Evolutionary conservation across 2,888 invertebrate species (phyloP), one percentile per base, ranked within the genome.

Genomic region (Choristoneura rosaceana): DNA sequence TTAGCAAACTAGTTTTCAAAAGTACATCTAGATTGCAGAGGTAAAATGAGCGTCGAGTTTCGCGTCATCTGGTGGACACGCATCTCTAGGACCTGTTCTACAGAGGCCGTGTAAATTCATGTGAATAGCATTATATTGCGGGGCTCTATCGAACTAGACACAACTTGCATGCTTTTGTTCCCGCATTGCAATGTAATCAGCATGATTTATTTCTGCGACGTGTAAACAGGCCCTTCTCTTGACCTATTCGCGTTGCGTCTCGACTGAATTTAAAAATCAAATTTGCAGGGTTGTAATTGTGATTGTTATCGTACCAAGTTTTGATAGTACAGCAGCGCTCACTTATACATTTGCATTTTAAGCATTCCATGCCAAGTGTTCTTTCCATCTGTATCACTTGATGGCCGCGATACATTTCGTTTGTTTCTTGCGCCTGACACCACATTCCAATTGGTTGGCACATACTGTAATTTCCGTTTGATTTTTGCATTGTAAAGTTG

Each of bases 211-310:
- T 52, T 8, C 52, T 17, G 52, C 9, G 15, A n/a, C 50, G 15
- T 50, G 9, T 14, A 52, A 52, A 52, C 15, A 17, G 52, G 52
- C 9, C 52, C 52, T 52, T 52, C 55, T 25, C 55, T 55, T 25
- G 55, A 55, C 25, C 25, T 25, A 55, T 25, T 25, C 55, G 55
- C 55, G 55, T 55, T 55, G 55, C 33, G 45, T 25, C 33, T 9
- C 47, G 55, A 70, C 74, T 74, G 73, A 69, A 68, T 45, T 59
- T 68, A 64, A 17, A 43, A 66, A 60, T 75, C 75, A 76, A 75
- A 71, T 71, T 76, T 76, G 76, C 80, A 80, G 80, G 80, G 80
- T 79, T 76, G 70, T 70, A 66, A 78, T 75, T 78, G 80, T 80
- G 80, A 80, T 80, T 74, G 71, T 73, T 66, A 59, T 70, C 33